Base-by-base conservation (phyloP, 92 coral and sea anemone species). In the Parazoanthus swiftii region DNA sequence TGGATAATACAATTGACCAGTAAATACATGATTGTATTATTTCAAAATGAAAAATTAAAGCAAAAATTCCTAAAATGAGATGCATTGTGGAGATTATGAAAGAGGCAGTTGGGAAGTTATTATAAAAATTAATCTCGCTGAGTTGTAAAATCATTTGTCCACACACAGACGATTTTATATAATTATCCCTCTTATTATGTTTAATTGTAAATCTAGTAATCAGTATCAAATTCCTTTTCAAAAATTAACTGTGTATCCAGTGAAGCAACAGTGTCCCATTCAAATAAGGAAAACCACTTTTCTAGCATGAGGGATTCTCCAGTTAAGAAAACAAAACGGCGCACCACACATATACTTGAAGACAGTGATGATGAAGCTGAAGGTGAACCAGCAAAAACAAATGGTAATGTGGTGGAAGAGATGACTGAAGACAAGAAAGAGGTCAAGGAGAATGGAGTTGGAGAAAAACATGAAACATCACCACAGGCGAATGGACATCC, bases 291-390 rank as follows among this genome's bases (percentile, higher is more conserved):
- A 38, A 82, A 37, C 25, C 20, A 84, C 23, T 44, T 46, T 0
- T 11, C 87, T 38, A 33, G 68, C 87, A 43, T 26, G 35, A 8
- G 72, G 13, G 94, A 94, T 75, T 91, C 95, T 29, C 99, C 99
- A 38, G 87, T 95, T 73, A 97, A 95, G 89, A 95, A 93, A 85
- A 73, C 94, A 63, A 91, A 93, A 44, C 96, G 94, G 39, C 92
- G 90, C 74, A 90, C 82, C 77, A 81, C 94, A 13, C 86, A 88
- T 26, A 86, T 93, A 39, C 81, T 94, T 80, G 88, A 95, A 18
- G 98, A 94, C 6, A 94, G 94, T 73, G 93, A 96, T 80, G 96
- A 94, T 76, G 99, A 97, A 23, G 98, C 90, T 44, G 98, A 92
- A 44, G 81, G 86, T 18, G 90, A 82, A 39, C 56, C 78, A 59